These are phyloP conservation scores for Habropoda laboriosa DNA, from an alignment of 1,140 invertebrate species.

Conservation along the genomic window DNA sequence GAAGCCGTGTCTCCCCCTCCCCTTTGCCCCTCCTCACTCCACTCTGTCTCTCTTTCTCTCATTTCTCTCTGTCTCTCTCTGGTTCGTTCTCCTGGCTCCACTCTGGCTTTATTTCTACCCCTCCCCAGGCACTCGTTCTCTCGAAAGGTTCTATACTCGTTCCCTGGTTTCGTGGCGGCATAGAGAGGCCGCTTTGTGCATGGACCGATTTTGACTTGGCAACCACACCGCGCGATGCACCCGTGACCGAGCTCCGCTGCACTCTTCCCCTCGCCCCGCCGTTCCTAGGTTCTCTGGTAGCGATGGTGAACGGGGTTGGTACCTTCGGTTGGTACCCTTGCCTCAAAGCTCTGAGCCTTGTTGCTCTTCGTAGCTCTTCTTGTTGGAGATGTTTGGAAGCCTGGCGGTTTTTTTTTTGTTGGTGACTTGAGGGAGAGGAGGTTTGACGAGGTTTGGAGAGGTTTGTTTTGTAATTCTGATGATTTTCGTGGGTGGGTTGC, in stretches of 20 bases:
- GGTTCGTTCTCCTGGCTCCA: conserved; percentile 11
- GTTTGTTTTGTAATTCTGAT: conserved; percentile 4
- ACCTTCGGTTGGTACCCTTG: too few relatives aligned
- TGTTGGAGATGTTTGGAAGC: too few relatives aligned
- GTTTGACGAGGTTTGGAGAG: not conserved
- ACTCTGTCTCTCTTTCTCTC: conserved; percentile 7
- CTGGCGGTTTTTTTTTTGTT: too few relatives aligned
- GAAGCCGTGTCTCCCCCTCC: conserved; percentile 68
- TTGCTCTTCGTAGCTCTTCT: too few relatives aligned
- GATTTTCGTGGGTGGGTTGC: too few relatives aligned
- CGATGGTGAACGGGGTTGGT: too few relatives aligned
- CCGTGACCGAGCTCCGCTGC: conserved; percentile 54
- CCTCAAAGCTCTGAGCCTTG: too few relatives aligned
- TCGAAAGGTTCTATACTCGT: conserved; percentile 17
- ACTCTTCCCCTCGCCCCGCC: too few relatives aligned
- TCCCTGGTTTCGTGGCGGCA: conserved; percentile 11
- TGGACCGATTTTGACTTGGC: conserved; percentile 64
- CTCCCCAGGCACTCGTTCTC: not conserved
- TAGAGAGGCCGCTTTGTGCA: conserved; percentile 37
- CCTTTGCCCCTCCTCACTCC: conserved; percentile 6
- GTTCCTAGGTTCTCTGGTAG: too few relatives aligned
- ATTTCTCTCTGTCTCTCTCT: not conserved
- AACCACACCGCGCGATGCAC: conserved; percentile 45
- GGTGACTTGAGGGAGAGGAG: not conserved
- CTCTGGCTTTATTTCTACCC: conserved; percentile 42